These are phyloP conservation scores for Xylota segnis DNA, from an alignment of 2,888 invertebrate genomes.

Conservation along the genomic window DNA sequence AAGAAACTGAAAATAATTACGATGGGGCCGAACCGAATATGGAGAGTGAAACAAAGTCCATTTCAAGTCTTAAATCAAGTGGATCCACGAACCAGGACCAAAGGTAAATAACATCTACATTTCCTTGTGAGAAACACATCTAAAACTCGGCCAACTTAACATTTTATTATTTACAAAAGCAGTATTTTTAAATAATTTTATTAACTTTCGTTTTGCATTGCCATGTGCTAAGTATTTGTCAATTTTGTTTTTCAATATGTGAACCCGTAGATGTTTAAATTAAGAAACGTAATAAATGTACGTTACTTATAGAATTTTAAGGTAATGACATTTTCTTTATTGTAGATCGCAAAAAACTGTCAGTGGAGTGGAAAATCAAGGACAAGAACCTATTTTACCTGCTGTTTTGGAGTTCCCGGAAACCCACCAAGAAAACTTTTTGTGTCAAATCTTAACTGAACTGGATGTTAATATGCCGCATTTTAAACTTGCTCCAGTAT, in stretches of 20 bases:
- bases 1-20: constrained; percentile 91
- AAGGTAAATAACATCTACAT: constrained; percentile 86
- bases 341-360: constrained; percentile 82
- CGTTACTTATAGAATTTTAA: not conserved
- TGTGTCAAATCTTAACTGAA: constrained; percentile 94
- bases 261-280: constrained; percentile 5
- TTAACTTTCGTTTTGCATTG: constrained; percentile 52
- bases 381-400: constrained; percentile 95
- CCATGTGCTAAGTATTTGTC: constrained; percentile 45
- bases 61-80: constrained; percentile 92
- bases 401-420: constrained; percentile 98
- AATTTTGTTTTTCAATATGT: constrained; percentile 23
- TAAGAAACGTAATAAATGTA: not conserved
- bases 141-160: constrained; percentile 2
- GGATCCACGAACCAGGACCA: constrained; percentile 91
- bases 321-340: constrained; percentile 37
- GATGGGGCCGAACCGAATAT: constrained; percentile 97
- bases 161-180: not conserved
- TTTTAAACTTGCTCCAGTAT: constrained; percentile 98
- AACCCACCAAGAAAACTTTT: constrained; percentile 96
- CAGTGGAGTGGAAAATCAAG: constrained; percentile 85
- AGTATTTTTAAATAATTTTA: constrained; percentile 9
- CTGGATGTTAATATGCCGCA: constrained; percentile 95
- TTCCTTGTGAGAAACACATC: constrained; percentile 29
- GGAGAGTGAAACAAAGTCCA: constrained; percentile 96